Evolutionary conservation across 2,113 vertebrate genomes (phyloP).

Genomic region (Larimichthys crocea): DNA sequence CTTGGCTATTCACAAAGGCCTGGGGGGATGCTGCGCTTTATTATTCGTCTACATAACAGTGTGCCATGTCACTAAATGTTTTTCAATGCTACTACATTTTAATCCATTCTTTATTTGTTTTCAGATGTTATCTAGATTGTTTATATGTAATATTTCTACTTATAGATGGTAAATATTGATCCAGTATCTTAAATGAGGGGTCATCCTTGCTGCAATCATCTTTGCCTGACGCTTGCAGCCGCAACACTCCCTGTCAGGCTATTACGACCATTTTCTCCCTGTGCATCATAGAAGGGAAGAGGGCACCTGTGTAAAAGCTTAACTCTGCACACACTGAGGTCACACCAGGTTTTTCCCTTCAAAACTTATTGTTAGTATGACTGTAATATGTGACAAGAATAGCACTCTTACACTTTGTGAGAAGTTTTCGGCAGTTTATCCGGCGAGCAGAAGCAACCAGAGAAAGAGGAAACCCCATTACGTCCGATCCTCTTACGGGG

Average conservation of each 20-base stretch:
- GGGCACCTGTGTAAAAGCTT: constrained; percentile 63
- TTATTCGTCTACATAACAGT: constrained; percentile 54
- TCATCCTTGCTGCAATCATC: constrained; percentile 2
- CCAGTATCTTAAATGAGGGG: constrained; percentile 33
- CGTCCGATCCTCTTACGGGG: constrained; percentile 78
- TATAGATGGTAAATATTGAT: constrained; percentile 31
- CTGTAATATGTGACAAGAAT: constrained; percentile 63
- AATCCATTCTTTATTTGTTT: constrained; percentile 34
- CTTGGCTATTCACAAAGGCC: constrained; percentile 43
- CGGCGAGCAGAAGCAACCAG: constrained; percentile 63
- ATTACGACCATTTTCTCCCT: constrained; percentile 41
- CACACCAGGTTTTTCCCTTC: constrained; percentile 44
- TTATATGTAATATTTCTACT: constrained; percentile 8
- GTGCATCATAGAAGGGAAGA: constrained; percentile 14
- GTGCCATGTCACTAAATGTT: constrained; percentile 57
- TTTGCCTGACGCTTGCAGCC: constrained; percentile 14
- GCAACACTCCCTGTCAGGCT: constrained; percentile 37
- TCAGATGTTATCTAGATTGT: constrained; percentile 17
- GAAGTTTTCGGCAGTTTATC: constrained; percentile 70
- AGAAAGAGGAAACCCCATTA: constrained; percentile 78
- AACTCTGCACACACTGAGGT: constrained; percentile 56
- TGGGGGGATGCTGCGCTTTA: constrained; percentile 29
- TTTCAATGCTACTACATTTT: constrained; percentile 28
- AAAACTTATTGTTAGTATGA: constrained; percentile 50
- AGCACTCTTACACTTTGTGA: constrained; percentile 53